Base-by-base conservation (phyloP, 1,140 invertebrate species). In the Hermetia illucens region DNA sequence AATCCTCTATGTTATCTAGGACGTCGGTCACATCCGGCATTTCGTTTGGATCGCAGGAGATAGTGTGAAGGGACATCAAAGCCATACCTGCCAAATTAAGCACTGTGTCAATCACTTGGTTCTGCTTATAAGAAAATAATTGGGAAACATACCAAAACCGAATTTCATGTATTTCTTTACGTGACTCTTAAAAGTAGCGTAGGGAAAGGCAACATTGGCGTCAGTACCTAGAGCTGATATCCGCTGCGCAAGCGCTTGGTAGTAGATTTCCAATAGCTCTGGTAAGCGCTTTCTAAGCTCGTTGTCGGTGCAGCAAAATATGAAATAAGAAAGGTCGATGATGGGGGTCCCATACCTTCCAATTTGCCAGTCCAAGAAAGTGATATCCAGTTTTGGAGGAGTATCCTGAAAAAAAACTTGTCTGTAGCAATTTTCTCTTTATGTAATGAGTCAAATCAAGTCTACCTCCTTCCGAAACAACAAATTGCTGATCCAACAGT, bases 321-420 rank as follows among this genome's bases (percentile, higher is more conserved):
- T 20, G 19, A 38, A 38, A 32, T 38, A 38, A 18, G 27, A 10
- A 6, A 38, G 10, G 17, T 38, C 37, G 33, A 38, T 38, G 5
- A 17, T 30, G 10, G 25, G 21, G 21, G 37, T 20, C 5, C 38
- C 30, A 20, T 33, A 34, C 3, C 38, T 30, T 4, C 21, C n/a
- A 9, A 33, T 29, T 25, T 39, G 38, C 38, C 38, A 39, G 27
- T 39, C 38, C 15, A 39, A 21, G 4, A 39, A 34, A 19, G n/a
- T 31, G 17, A 38, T 22, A 6, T 38, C 20, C 8, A n/a, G n/a
- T n/a, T n/a, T 27, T 5, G 15, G 16, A n/a, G n/a, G n/a, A n/a
- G n/a, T n/a, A n/a, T n/a, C n/a, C n/a, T n/a, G n/a, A n/a, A n/a
- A n/a, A n/a, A n/a, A n/a, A n/a, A n/a, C n/a, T n/a, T n/a, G n/a